Evolutionary conservation across 2,888 invertebrate species (phyloP).

Genomic region (Muschampia plurimacula): DNA sequence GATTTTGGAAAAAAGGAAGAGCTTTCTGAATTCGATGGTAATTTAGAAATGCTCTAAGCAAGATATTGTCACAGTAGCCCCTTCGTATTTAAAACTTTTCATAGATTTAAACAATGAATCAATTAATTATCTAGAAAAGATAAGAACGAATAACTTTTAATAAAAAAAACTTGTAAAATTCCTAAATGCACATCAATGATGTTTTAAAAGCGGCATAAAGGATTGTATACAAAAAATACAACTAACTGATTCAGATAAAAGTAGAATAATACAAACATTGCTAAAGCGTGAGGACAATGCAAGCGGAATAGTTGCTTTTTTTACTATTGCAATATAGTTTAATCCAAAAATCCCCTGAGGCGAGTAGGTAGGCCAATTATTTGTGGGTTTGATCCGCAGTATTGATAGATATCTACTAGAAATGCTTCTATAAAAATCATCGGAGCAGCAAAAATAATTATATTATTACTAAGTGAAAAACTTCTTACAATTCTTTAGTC

Average conservation of each 20-base stretch:
- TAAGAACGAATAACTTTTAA: not conserved
- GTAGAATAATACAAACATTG: conserved; percentile 31
- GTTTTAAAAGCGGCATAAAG: conserved; percentile 23
- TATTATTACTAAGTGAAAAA: not conserved
- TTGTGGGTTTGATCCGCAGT: conserved; percentile 55
- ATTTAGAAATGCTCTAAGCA: no score
- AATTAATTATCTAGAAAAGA: no score
- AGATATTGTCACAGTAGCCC: no score
- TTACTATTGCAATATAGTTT: conserved; percentile 61
- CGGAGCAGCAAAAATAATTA: conserved; percentile 43
- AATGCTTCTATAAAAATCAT: conserved; percentile 34
- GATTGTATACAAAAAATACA: conserved; percentile 23
- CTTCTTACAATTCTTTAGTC: conserved; percentile 24
- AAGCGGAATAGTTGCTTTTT: conserved; percentile 17
- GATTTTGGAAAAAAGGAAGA: no score
- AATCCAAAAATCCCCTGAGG: conserved; percentile 75
- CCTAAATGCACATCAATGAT: not conserved
- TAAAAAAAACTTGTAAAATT: not conserved
- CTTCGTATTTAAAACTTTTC: no score
- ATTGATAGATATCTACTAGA: conserved; percentile 21
- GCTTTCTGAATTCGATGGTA: no score
- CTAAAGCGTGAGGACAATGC: conserved; percentile 26
- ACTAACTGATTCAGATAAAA: conserved; percentile 11
- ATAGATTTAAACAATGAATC: no score
- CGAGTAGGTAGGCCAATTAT: conserved; percentile 72